Conservation (phyloP, 2,113 vertebrate genomes). For the Collichthys lucidus region DNA sequence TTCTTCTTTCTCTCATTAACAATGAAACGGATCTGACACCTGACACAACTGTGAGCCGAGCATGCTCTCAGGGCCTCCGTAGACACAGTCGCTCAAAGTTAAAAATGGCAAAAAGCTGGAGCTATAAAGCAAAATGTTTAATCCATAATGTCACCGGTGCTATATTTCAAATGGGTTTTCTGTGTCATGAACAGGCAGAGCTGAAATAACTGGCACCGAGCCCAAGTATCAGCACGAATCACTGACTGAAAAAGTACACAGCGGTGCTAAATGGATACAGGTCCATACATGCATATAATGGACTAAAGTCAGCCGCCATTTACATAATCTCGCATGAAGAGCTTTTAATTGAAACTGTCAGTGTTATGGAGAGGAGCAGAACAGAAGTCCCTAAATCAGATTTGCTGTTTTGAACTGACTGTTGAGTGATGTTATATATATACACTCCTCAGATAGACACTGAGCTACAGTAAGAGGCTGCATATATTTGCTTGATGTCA, state of each 20-base stretch:
- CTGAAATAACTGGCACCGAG: background rate
- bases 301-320: background rate
- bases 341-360: conserved; percentile 15
- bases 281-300: conserved; percentile 9
- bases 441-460: background rate
- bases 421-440: background rate
- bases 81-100: conserved; percentile 2
- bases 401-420: conserved; percentile 12
- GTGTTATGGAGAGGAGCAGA: background rate
- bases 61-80: conserved; percentile 7
- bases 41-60: conserved; percentile 20
- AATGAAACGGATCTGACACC: conserved; percentile 38
- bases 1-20: conserved; percentile 48
- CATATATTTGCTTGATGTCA: conserved; percentile 48
- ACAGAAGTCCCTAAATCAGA: conserved; percentile 12
- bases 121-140: conserved; percentile 20
- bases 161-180: conserved; percentile 39
- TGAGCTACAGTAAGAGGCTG: background rate
- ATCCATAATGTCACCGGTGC: conserved; percentile 27
- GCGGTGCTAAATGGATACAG: conserved; percentile 6
- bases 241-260: background rate
- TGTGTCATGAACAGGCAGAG: conserved; percentile 11
- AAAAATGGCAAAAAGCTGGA: conserved; percentile 30
- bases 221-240: background rate
- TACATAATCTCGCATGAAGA: background rate